Base-by-base conservation (phyloP, 2,113 vertebrate genomes). In the Poeciliopsis retropinna region DNA sequence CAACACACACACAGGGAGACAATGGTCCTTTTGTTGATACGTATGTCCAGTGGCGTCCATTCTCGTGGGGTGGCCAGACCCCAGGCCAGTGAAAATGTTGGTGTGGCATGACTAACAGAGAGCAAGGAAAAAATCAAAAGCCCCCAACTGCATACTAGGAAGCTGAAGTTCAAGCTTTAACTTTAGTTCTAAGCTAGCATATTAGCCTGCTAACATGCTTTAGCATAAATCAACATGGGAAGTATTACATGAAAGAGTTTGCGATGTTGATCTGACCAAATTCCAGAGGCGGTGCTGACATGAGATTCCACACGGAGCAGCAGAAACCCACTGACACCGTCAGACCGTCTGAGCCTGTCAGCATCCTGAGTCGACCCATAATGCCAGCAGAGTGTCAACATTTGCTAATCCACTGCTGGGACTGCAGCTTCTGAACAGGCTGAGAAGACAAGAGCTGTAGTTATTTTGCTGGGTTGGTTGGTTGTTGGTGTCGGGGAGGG, bases 301-400 rank as follows among this genome's bases (percentile, higher is more conserved):
- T 61, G 11, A 12, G 57, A 34, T 70, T 39, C 67, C 39, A 67
- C 41, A 57, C 70, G 67, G 70, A 15, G 61, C 64, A 29, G 7
- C 25, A 41, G 22, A 57, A 47, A 47, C 44, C 44, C 5, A 47
- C 14, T 44, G 44, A 67, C 51, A 22, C 68, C 11, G 19, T 15
- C 44, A 69, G 13, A 27, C 57, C 39, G 25, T 0, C 69, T 25
- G 14, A 41, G 39, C 14, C 39, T 37, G 34, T 37, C 34, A 12
- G 32, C 10, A 3, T 54, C 6, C 51, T 54, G n/a, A 28, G 27
- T 28, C 60, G 10, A 4, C 12, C 7, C 22, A 28, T 4, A 28
- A 61, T 5, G 60, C 60, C 60, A 64, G 17, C 6, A 34, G 62
- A 34, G 15, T 19, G 30, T 10, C 17, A 31, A 25, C 7, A 25